A percentile compares a stretch with the other conserved stretches of the same genome.
These are phyloP conservation scores for Sipha maydis DNA, from an alignment of 2,888 invertebrate species.

Conservation along the genomic window DNA sequence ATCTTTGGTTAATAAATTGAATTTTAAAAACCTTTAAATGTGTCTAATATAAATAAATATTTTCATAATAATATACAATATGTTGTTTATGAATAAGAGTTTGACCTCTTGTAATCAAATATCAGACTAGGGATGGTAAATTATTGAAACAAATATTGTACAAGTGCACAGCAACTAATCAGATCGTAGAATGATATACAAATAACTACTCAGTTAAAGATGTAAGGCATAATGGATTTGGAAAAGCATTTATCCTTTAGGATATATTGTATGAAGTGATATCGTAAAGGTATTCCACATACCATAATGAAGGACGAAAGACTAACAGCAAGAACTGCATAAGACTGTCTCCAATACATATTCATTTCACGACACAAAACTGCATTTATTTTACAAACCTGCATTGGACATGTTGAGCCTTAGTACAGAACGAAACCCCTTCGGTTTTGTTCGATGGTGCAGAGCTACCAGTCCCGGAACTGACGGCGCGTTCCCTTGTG, in stretches of 20 bases:
- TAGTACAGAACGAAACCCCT: neutral
- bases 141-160: neutral
- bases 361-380: neutral
- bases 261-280: neutral
- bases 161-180: neutral
- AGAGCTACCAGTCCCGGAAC: neutral
- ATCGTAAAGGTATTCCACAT: neutral
- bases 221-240: neutral
- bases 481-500: neutral
- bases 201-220: neutral
- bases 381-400: slow-evolving; percentile 17
- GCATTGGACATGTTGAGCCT: slow-evolving; percentile 42
- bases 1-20: neutral
- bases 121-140: neutral
- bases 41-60: neutral
- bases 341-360: neutral
- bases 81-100: neutral
- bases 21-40: neutral
- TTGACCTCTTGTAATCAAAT: neutral
- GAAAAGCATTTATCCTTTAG: neutral
- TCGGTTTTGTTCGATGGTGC: neutral
- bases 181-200: neutral
- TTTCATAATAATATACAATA: neutral
- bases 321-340: neutral
- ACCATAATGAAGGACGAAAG: neutral